These are phyloP conservation scores for Poeciliopsis paucimaculata DNA, from an alignment of 2,797 vertebrate genomes.

Conservation along the genomic window DNA sequence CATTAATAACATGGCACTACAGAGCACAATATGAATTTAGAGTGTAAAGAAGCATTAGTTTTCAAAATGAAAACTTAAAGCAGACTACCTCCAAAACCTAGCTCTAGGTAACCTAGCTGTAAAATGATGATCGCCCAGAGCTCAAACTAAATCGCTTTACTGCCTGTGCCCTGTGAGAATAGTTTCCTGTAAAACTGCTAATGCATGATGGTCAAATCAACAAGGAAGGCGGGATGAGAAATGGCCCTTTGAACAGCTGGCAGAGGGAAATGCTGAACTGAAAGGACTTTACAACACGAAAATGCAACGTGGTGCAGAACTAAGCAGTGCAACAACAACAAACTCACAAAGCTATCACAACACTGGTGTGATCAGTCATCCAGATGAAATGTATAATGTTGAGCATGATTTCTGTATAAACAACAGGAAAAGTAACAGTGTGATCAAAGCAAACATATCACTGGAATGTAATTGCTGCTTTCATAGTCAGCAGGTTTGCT, in stretches of 20 bases:
- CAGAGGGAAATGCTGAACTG: conserved; percentile 52
- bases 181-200: conserved; percentile 72
- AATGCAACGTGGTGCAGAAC: conserved; percentile 32
- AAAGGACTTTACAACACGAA: conserved; percentile 51
- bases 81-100: conserved; percentile 3
- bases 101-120: conserved; percentile 41
- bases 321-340: conserved; percentile 57
- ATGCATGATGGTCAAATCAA: conserved; percentile 60
- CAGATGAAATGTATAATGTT: conserved; percentile 72
- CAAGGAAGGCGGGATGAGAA: conserved; percentile 46
- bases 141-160: conserved; percentile 43
- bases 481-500: conserved; percentile 72
- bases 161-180: conserved; percentile 45
- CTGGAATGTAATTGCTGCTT: conserved; percentile 70
- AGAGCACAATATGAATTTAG: neutral
- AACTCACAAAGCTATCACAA: conserved; percentile 64
- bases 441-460: conserved; percentile 60
- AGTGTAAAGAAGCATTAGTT: neutral
- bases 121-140: conserved; percentile 25
- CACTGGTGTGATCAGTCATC: conserved; percentile 71
- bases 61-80: conserved; percentile 11
- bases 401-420: conserved; percentile 59
- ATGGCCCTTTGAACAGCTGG: conserved; percentile 55
- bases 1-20: neutral
- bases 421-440: conserved; percentile 55